Evolutionary conservation across 2,113 vertebrate genomes (phyloP).

Genomic region (Gila orcuttii): DNA sequence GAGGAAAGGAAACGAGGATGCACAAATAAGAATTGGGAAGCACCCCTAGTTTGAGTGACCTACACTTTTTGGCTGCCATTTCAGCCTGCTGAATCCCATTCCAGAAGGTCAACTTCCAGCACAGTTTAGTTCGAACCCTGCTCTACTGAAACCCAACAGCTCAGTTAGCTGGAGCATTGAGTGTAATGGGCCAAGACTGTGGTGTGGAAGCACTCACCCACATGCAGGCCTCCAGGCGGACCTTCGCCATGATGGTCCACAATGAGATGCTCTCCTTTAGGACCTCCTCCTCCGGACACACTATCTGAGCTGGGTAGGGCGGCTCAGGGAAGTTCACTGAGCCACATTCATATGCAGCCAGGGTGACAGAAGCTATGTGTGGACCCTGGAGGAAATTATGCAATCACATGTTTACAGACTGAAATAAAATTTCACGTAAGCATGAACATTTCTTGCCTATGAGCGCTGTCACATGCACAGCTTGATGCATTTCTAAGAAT

Average conservation of each 20-base stretch:
- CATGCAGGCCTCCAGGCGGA: conserved; percentile 98
- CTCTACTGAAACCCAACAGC: too few species aligned
- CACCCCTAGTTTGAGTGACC: not conserved
- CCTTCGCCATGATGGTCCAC: conserved; percentile 98
- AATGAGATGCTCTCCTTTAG: conserved; percentile 82
- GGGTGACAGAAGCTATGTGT: conserved; percentile 97
- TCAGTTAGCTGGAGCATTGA: too few species aligned
- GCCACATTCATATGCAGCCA: conserved; percentile 97
- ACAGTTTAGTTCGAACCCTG: too few species aligned
- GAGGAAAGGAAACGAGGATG: too few species aligned
- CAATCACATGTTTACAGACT: not conserved
- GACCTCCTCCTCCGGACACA: conserved; percentile 84
- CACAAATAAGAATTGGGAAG: too few species aligned
- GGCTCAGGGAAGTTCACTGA: conserved; percentile 97
- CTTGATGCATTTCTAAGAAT: conserved; percentile 22
- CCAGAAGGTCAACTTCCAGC: too few species aligned
- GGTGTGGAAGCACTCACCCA: conserved; percentile 85
- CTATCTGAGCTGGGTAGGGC: conserved; percentile 94
- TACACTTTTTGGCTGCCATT: not conserved
- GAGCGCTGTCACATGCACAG: not conserved
- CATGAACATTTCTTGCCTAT: not conserved
- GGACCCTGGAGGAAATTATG: conserved; percentile 83
- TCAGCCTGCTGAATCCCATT: too few species aligned
- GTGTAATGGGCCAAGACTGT: not conserved
- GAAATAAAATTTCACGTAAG: not conserved